Percentiles rank a stretch among this genome's conserved stretches.
These are phyloP conservation scores for Cepaea hortensis DNA, from an alignment of 2,888 invertebrate species.

Conservation along the genomic window DNA sequence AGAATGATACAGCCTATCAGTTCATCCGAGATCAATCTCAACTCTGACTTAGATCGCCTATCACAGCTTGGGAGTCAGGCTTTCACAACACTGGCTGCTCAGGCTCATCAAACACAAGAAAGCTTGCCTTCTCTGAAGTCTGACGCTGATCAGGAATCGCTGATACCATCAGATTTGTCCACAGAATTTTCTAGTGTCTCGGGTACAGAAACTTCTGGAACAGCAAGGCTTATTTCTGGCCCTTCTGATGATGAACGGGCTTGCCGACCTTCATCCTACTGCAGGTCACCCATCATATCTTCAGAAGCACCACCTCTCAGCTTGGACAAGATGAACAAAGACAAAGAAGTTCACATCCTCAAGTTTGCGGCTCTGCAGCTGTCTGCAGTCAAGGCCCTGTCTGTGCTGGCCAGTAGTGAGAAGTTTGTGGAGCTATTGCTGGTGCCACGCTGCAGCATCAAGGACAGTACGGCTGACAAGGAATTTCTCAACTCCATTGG, in stretches of 20 bases:
- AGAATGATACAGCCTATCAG: constrained; percentile 19
- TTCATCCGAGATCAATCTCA: constrained; percentile 44
- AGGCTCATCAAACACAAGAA: constrained; percentile 9
- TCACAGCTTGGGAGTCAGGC: constrained; percentile 42
- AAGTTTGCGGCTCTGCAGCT: constrained; percentile 79
- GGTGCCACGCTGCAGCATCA: constrained; percentile 76
- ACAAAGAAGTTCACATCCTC: constrained; percentile 77
- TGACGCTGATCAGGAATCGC: constrained; percentile 22
- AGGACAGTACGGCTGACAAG: constrained; percentile 58
- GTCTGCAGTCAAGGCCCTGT: constrained; percentile 80
- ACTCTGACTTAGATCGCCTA: constrained; percentile 43
- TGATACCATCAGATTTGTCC: neutral
- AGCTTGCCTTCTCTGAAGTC: constrained; percentile 11
- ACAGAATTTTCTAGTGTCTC: constrained; percentile 16
- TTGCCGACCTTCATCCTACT: neutral
- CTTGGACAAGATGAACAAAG: constrained; percentile 36
- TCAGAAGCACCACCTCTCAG: neutral
- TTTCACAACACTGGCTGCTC: neutral
- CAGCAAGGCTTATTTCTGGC: neutral
- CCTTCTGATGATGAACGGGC: constrained; percentile 24
- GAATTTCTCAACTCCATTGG: constrained; percentile 63
- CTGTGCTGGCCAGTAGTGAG: constrained; percentile 78
- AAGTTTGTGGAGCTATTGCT: constrained; percentile 80
- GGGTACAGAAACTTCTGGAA: neutral
- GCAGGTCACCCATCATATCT: neutral